Conservation (phyloP, 2,797 vertebrate genomes). For the Phoebastria nigripes region DNA sequence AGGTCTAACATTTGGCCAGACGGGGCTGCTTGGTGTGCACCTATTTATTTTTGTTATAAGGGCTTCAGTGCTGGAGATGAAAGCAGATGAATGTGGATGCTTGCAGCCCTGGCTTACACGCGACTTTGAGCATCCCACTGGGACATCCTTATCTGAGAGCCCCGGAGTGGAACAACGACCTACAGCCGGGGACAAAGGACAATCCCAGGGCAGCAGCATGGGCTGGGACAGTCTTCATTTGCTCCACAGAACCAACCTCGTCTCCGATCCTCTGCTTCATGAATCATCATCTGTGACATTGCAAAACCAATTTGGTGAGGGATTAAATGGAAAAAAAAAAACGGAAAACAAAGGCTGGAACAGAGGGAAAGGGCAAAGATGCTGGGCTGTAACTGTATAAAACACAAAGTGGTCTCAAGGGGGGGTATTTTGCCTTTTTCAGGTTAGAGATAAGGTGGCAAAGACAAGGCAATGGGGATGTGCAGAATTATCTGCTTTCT, state of each 20-base stretch:
- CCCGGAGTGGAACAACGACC: background rate
- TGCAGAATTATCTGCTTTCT: background rate
- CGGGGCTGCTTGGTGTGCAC: background rate
- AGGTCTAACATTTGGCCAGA: background rate
- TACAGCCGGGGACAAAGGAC: background rate
- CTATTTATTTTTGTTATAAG: background rate
- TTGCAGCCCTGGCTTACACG: background rate
- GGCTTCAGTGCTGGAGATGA: background rate
- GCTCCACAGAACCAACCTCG: background rate
- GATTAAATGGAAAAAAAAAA: background rate
- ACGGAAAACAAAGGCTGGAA: background rate
- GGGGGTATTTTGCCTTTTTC: background rate
- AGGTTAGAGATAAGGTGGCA: background rate
- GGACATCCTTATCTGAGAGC: background rate
- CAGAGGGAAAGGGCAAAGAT: background rate
- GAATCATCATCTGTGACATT: background rate
- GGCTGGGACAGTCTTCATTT: background rate
- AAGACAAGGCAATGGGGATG: background rate
- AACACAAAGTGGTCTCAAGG: background rate
- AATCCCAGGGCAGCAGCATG: background rate
- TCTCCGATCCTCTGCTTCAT: background rate
- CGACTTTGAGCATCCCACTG: background rate
- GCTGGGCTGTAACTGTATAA: background rate
- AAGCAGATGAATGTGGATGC: background rate
- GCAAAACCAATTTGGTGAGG: background rate